Base-by-base conservation (phyloP, 92 coral and sea anemone genomes). In the Porites evermanni region DNA sequence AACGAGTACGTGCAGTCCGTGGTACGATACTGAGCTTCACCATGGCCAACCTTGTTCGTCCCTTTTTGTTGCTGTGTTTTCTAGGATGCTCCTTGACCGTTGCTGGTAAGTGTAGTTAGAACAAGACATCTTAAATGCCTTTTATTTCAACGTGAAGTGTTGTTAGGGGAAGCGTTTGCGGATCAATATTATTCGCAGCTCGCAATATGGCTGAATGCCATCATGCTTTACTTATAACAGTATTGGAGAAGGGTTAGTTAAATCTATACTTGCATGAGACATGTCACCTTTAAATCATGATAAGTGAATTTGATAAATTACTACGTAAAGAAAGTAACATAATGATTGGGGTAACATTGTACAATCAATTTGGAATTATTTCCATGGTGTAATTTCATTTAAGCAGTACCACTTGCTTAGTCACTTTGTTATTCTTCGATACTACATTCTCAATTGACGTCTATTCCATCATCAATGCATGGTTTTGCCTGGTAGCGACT, bases 51-150 rank as follows among this genome's bases (percentile, higher is more conserved):
- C 6, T 38, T 59, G 70, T 38, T 26, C 17, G 56, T 54, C n/a
- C 76, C 5, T 71, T 58, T 59, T 1, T 81, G 65, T 19, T 71
- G 78, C 58, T 81, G 78, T 81, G 19, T 56, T 32, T 81, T 12
- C 8, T 81, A 21, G 70, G 74, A 23, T 81, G 58, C 6, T 81
- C 78, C 12, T 21, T 58, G 38, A 18, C 78, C 13, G 67, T 71
- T 11, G 77, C 68, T 56, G 86, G 86, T 81, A 32, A 71, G 86
- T 81, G 66, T 8, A 0, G 19, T 17, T 1, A 12, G 11, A 10
- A 26, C 13, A 16, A n/a, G 80, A 26, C 53, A 77, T 12, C 2
- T 56, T 18, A 7, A 26, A 19, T 56, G 9, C 68, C 10, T 14
- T 61, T 72, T n/a, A 20, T 8, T 70, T 53, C 14, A 38, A 38